phyloP scores from a whole-genome alignment of 2,113 vertebrate genomes.

The Oreochromis aureus region DNA sequence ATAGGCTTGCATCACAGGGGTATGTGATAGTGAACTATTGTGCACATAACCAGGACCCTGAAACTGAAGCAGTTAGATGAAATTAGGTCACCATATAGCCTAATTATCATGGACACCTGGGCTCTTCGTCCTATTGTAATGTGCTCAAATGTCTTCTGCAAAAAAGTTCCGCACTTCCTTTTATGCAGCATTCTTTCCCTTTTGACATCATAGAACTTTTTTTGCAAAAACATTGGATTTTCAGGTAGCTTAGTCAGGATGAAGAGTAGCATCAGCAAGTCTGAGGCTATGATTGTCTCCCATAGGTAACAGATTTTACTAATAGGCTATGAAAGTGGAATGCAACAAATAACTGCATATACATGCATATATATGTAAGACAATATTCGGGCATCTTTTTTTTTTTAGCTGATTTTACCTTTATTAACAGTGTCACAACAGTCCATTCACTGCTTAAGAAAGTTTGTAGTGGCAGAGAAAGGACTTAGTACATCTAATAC shows the following conservation, averaged over 20 bases:
- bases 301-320: background rate
- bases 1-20: background rate
- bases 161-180: background rate
- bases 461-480: conserved; percentile 33
- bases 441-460: background rate
- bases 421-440: background rate
- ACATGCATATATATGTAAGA: background rate
- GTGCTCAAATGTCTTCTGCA: background rate
- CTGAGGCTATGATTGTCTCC: background rate
- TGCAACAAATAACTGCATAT: background rate
- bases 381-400: background rate
- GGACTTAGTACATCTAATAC: conserved; percentile 46
- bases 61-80: background rate
- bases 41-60: background rate
- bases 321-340: background rate
- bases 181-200: background rate
- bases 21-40: background rate
- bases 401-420: background rate
- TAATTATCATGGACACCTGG: background rate
- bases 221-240: background rate
- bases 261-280: background rate
- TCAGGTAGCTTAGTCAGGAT: background rate
- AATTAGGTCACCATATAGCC: background rate
- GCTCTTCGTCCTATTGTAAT: background rate
- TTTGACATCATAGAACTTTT: background rate